Evolutionary conservation across 2,113 vertebrate species (phyloP).

Genomic region (Caloenas nicobarica): DNA sequence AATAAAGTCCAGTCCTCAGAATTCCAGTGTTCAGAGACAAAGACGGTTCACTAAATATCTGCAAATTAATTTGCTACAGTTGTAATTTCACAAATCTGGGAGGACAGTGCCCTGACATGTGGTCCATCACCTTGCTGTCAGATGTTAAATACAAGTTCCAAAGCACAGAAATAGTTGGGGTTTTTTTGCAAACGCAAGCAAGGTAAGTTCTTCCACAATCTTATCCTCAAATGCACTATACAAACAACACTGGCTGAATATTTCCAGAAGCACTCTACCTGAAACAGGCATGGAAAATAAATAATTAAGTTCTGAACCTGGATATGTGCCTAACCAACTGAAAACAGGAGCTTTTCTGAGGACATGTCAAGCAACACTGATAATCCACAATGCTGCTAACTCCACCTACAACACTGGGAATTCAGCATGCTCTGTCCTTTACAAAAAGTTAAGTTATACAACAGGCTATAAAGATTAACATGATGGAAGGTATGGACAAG

Average conservation of each 20-base stretch:
- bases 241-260: background rate
- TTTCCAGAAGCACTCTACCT: background rate
- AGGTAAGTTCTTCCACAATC: background rate
- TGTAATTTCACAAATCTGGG: background rate
- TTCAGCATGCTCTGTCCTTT: conserved; percentile 26
- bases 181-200: background rate
- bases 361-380: background rate
- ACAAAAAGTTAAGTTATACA: conserved; percentile 29
- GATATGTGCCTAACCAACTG: background rate
- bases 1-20: background rate
- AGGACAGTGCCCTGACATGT: background rate
- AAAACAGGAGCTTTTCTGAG: background rate
- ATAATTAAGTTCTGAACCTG: background rate
- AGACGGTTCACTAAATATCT: background rate
- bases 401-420: conserved; percentile 41
- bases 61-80: background rate
- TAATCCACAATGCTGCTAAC: background rate
- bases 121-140: background rate
- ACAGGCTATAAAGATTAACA: conserved; percentile 38
- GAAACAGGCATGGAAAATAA: background rate
- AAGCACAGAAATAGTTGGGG: background rate
- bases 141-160: background rate
- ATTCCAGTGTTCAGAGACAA: background rate
- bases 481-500: conserved; percentile 47
- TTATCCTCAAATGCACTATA: background rate